A percentile compares a stretch with the other conserved stretches of the same genome.
These are phyloP conservation scores for Melipona quadrifasciata DNA, from an alignment of 1,140 invertebrate species.

Conservation along the genomic window DNA sequence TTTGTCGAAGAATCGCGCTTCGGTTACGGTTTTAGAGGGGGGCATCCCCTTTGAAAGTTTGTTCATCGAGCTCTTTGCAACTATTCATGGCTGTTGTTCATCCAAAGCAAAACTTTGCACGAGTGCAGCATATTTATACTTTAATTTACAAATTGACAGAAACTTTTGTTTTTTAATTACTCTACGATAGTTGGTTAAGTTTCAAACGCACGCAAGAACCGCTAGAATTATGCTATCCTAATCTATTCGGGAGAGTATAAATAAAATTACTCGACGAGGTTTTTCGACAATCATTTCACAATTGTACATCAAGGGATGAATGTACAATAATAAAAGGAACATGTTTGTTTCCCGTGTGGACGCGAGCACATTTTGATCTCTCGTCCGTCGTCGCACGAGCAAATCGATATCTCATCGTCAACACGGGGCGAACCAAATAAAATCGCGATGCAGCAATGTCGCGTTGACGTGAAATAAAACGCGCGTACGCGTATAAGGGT, in stretches of 20 bases:
- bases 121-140: too few species aligned
- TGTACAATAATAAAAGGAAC: background rate
- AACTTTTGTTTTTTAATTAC: too few species aligned
- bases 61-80: background rate
- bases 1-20: background rate
- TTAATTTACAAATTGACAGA: too few species aligned
- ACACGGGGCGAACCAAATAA: too few species aligned
- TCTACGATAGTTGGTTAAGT: too few species aligned
- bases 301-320: background rate
- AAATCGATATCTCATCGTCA: background rate
- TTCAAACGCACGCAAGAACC: too few species aligned
- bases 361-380: background rate
- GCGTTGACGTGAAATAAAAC: background rate
- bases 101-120: too few species aligned
- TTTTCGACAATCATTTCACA: too few species aligned
- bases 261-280: too few species aligned
- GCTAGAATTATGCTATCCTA: background rate
- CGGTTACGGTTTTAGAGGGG: background rate
- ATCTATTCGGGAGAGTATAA: too few species aligned
- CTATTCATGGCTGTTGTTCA: background rate
- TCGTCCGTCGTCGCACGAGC: background rate
- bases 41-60: background rate
- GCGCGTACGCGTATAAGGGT: background rate
- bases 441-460: background rate
- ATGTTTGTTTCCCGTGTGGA: background rate